Evolutionary conservation across 2,113 vertebrate genomes (phyloP).

Genomic region (Sciurus niger): DNA sequence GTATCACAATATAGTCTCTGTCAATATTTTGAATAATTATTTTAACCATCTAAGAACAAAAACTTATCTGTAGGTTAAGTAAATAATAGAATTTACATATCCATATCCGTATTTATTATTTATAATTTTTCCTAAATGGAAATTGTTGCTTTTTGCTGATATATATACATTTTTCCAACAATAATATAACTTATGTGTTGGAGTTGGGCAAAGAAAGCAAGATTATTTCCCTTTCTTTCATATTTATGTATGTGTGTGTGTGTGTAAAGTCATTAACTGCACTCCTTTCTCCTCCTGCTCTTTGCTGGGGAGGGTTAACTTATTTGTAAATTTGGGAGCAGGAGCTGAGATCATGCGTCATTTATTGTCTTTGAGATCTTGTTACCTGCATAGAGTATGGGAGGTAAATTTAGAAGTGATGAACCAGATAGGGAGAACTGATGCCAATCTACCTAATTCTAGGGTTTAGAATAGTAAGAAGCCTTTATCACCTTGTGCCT

Average conservation of each 20-base stretch:
- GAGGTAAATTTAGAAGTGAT: not conserved
- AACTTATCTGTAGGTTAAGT: not conserved
- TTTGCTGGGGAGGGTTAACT: not conserved
- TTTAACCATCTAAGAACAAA: not conserved
- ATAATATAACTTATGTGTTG: not conserved
- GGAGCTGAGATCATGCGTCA: not conserved
- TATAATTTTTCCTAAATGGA: slow-evolving; percentile 6
- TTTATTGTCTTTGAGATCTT: not conserved
- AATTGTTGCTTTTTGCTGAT: not conserved
- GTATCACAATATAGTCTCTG: not conserved
- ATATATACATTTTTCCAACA: not conserved
- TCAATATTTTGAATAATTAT: slow-evolving; percentile 51
- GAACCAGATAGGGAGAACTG: not conserved
- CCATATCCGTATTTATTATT: slow-evolving; percentile 17
- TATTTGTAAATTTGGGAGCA: slow-evolving; percentile 31
- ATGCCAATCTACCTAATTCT: not conserved
- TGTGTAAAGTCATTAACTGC: not conserved
- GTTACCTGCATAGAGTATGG: not conserved
- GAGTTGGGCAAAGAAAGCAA: not conserved
- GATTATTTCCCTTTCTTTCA: not conserved
- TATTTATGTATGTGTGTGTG: not conserved
- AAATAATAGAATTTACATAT: not conserved
- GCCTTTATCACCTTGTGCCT: not conserved
- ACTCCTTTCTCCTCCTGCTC: slow-evolving; percentile 1
- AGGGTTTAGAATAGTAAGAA: not conserved